A percentile compares a stretch with the other conserved stretches of the same genome.
phyloP scores from a whole-genome alignment of 2,888 invertebrate genomes.

The Ceraclea dissimilis region DNA sequence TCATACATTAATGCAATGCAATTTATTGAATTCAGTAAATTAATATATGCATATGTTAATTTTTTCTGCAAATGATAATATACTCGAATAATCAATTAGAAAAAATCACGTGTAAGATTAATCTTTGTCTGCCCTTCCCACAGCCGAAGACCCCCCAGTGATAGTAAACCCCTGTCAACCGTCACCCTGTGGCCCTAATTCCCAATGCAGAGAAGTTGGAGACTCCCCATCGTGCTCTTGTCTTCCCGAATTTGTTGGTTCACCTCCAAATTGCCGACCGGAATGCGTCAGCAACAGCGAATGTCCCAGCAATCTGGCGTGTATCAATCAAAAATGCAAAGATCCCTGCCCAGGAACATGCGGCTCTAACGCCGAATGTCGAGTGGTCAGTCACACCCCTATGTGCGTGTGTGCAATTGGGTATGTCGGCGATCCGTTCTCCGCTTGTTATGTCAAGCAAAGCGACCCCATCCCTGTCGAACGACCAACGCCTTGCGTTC shows the following conservation, averaged over 20 bases:
- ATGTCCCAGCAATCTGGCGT: slow-evolving; percentile 61
- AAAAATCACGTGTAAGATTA: not conserved
- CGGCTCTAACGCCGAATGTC: slow-evolving; percentile 65
- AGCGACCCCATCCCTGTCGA: slow-evolving; percentile 37
- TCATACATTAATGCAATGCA: too few species aligned
- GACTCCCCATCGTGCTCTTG: slow-evolving; percentile 71
- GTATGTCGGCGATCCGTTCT: slow-evolving; percentile 70
- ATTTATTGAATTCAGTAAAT: too few species aligned
- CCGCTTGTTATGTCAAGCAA: slow-evolving; percentile 48
- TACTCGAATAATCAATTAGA: not conserved
- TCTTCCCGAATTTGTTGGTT: slow-evolving; percentile 55
- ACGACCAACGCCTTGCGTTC: slow-evolving; percentile 48
- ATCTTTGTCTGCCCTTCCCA: not conserved
- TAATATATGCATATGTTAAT: not conserved
- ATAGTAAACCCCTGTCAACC: slow-evolving; percentile 63
- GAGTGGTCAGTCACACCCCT: slow-evolving; percentile 67
- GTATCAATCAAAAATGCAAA: slow-evolving; percentile 67
- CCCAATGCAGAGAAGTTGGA: slow-evolving; percentile 60
- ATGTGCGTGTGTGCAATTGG: slow-evolving; percentile 60
- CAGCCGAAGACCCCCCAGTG: slow-evolving; percentile 42
- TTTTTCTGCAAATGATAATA: not conserved
- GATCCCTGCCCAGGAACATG: slow-evolving; percentile 69
- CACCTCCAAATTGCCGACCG: slow-evolving; percentile 70
- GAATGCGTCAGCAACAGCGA: slow-evolving; percentile 75
- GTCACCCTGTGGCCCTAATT: slow-evolving; percentile 74